A percentile compares a stretch with the other conserved stretches of the same genome.
Conservation (phyloP, 2,113 vertebrate species). For the Stigmatopora nigra region DNA sequence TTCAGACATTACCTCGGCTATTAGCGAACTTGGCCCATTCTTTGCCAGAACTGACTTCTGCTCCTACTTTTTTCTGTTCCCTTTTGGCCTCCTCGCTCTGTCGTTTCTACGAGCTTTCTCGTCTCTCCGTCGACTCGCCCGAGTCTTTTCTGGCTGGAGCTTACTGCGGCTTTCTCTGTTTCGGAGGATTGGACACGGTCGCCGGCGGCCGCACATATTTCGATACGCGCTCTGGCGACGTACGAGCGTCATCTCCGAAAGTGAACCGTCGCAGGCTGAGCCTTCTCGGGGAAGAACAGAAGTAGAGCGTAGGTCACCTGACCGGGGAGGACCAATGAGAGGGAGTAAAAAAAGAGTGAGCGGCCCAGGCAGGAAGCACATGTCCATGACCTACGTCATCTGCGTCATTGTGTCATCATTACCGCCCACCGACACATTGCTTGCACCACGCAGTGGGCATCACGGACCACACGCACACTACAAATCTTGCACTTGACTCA, state of each 20-base stretch:
- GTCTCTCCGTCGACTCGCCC: constrained; percentile 48
- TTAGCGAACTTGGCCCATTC: constrained; percentile 28
- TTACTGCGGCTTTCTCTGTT: constrained; percentile 41
- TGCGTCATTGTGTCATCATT: constrained; percentile 19
- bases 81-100: constrained; percentile 29
- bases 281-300: constrained; percentile 57
- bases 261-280: constrained; percentile 53
- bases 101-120: constrained; percentile 37
- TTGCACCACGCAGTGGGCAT: constrained; percentile 36
- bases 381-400: constrained; percentile 53
- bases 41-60: constrained; percentile 47
- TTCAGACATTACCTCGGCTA: constrained; percentile 31
- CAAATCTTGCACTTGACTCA: constrained; percentile 35
- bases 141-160: constrained; percentile 34
- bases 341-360: constrained; percentile 41
- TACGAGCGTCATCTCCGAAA: constrained; percentile 56
- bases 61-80: constrained; percentile 31
- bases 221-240: constrained; percentile 28
- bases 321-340: constrained; percentile 51
- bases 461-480: constrained; percentile 32
- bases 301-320: constrained; percentile 59
- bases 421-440: constrained; percentile 33
- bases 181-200: constrained; percentile 36
- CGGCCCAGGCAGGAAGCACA: constrained; percentile 51
- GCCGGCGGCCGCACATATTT: constrained; percentile 39